Conservation (phyloP, 1,140 invertebrate species). For the Nebria ingens region DNA sequence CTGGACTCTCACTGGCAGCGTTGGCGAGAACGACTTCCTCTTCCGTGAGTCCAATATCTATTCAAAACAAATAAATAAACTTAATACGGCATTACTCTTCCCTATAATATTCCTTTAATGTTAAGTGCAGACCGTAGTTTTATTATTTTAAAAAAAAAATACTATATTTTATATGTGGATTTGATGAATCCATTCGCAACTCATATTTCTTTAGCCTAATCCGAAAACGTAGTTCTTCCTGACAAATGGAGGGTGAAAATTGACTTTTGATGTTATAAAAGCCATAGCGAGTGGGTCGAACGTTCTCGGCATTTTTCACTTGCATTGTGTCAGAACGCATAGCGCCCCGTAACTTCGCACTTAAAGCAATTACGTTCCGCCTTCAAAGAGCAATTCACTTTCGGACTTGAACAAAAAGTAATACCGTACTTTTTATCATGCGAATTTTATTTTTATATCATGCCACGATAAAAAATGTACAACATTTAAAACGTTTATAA, state of each 20-base stretch:
- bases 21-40: conserved; percentile 80
- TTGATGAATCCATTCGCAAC: neutral
- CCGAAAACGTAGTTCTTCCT: conserved; percentile 8
- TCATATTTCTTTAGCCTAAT: neutral
- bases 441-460: neutral
- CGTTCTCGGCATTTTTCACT: neutral
- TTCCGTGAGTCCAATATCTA: conserved; percentile 73
- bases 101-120: too few relatives aligned
- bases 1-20: conserved; percentile 59
- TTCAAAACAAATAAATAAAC: conserved; percentile 18
- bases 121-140: too few relatives aligned
- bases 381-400: conserved; percentile 9
- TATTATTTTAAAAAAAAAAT: neutral
- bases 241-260: conserved; percentile 28
- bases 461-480: too few relatives aligned
- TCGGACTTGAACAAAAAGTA: conserved; percentile 1
- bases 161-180: neutral
- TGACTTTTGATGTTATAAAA: conserved; percentile 25
- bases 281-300: conserved; percentile 16
- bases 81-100: too few relatives aligned
- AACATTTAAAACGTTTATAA: neutral
- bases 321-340: conserved; percentile 16
- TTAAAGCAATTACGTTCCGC: conserved; percentile 20
- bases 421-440: neutral
- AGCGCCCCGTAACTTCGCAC: conserved; percentile 18